Conservation (phyloP, 2,888 invertebrate species). For the Caenorhabditis afra region DNA sequence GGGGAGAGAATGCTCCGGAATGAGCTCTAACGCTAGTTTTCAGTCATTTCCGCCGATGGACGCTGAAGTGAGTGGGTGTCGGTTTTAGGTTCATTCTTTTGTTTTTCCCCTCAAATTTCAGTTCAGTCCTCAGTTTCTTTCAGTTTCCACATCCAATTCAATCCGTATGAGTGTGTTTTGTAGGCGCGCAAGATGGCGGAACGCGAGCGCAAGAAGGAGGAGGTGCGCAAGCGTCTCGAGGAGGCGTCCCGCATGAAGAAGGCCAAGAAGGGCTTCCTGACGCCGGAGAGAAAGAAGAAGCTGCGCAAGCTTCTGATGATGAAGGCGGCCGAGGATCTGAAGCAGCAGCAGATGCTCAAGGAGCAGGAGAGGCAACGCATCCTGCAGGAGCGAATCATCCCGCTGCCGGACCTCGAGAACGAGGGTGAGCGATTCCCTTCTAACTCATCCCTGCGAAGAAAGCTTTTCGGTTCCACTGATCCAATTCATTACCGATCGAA, state of each 20-base stretch:
- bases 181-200: conserved; percentile 91
- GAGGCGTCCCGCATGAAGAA: conserved; percentile 98
- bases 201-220: conserved; percentile 98
- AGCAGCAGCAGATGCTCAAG: conserved; percentile 99
- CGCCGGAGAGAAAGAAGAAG: conserved; percentile 99
- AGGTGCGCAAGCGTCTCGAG: conserved; percentile 98
- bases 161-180: conserved; percentile 17
- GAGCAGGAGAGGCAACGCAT: conserved; percentile 96
- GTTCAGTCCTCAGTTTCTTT: conserved; percentile 11
- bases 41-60: conserved; percentile 47
- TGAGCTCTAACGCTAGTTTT: background rate
- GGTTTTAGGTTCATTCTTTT: background rate
- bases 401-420: conserved; percentile 89
- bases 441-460: too few relatives aligned
- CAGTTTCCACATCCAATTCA: too few relatives aligned
- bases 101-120: background rate
- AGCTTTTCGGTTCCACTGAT: too few relatives aligned
- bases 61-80: conserved; percentile 44
- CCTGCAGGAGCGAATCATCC: conserved; percentile 94
- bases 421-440: too few relatives aligned
- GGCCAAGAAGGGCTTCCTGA: conserved; percentile 98
- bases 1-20: too few relatives aligned
- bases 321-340: conserved; percentile 99
- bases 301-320: conserved; percentile 99
- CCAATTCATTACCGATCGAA: too few relatives aligned